phyloP scores from a whole-genome alignment of 2,797 vertebrate species.

The Scolopax rusticola region DNA sequence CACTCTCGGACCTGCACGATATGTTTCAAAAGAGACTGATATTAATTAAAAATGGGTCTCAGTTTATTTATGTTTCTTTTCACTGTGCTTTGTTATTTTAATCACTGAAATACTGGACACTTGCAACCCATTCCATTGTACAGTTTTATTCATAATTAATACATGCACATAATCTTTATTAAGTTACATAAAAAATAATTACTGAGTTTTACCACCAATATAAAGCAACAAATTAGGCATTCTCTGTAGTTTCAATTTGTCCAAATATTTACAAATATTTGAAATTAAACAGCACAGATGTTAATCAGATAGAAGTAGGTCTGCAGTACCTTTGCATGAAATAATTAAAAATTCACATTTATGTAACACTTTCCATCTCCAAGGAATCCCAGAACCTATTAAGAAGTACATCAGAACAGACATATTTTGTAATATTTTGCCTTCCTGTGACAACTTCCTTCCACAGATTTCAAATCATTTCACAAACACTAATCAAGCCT shows the following conservation, averaged over 20 bases:
- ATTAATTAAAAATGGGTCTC: slow-evolving; percentile 27
- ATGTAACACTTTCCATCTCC: slow-evolving; percentile 25
- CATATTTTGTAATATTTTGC: slow-evolving; percentile 6
- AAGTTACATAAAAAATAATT: slow-evolving; percentile 37
- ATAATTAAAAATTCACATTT: slow-evolving; percentile 46
- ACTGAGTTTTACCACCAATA: not conserved
- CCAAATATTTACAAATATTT: slow-evolving; percentile 28
- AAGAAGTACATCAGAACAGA: not conserved
- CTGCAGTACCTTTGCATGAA: not conserved
- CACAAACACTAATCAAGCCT: not conserved
- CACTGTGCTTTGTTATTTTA: slow-evolving; percentile 48
- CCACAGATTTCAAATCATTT: not conserved
- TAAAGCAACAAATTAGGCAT: slow-evolving; percentile 53
- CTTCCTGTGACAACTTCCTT: not conserved
- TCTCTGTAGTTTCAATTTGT: slow-evolving; percentile 43
- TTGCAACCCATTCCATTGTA: not conserved
- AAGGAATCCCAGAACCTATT: not conserved
- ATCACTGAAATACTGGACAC: slow-evolving; percentile 15
- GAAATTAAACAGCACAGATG: slow-evolving; percentile 26
- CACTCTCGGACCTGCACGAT: not conserved
- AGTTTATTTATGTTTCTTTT: slow-evolving; percentile 31
- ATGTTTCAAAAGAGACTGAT: slow-evolving; percentile 22
- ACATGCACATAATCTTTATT: not conserved
- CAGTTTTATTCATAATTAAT: slow-evolving; percentile 30
- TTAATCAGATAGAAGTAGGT: slow-evolving; percentile 10